Conservation (phyloP, 2,888 invertebrate genomes). For the Aquatica leii region DNA sequence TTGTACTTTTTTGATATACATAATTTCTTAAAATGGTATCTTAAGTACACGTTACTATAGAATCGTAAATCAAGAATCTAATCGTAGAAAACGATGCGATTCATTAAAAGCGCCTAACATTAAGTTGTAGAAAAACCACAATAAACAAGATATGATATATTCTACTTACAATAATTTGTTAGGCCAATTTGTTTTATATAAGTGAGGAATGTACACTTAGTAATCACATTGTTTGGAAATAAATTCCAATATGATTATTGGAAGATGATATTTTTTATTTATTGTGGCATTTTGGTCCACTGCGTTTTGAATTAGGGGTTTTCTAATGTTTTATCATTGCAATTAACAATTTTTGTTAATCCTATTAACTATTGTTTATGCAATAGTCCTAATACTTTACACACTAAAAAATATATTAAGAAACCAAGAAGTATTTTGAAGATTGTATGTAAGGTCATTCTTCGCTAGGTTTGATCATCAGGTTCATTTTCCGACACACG, state of each 20-base stretch:
- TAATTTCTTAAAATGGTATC: slow-evolving; percentile 29
- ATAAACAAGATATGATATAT: slow-evolving; percentile 33
- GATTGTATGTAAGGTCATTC: slow-evolving; percentile 52
- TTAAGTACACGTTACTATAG: slow-evolving; percentile 19
- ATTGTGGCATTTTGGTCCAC: slow-evolving; percentile 54
- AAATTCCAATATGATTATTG: slow-evolving; percentile 27
- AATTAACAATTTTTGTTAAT: slow-evolving; percentile 36
- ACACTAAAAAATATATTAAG: slow-evolving; percentile 50
- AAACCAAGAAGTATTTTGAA: slow-evolving; percentile 54
- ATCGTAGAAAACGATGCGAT: slow-evolving; percentile 3
- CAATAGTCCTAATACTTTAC: slow-evolving; percentile 53
- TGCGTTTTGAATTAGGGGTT: slow-evolving; percentile 29
- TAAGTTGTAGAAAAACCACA: slow-evolving; percentile 35
- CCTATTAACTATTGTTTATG: slow-evolving; percentile 23
- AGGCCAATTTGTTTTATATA: slow-evolving; percentile 43
- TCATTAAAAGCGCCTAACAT: slow-evolving; percentile 6
- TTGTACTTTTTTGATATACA: slow-evolving; percentile 53
- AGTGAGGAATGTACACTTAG: slow-evolving; percentile 39
- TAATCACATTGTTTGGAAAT: slow-evolving; percentile 34
- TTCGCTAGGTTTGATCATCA: slow-evolving; percentile 60
- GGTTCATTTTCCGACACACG: slow-evolving; percentile 36
- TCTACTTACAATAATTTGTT: slow-evolving; percentile 42
- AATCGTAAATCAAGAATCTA: slow-evolving; percentile 6
- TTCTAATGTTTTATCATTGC: slow-evolving; percentile 37
- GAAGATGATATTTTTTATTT: slow-evolving; percentile 35